phyloP scores from a whole-genome alignment of 2,888 invertebrate species.

The Augochlorella aurata region DNA sequence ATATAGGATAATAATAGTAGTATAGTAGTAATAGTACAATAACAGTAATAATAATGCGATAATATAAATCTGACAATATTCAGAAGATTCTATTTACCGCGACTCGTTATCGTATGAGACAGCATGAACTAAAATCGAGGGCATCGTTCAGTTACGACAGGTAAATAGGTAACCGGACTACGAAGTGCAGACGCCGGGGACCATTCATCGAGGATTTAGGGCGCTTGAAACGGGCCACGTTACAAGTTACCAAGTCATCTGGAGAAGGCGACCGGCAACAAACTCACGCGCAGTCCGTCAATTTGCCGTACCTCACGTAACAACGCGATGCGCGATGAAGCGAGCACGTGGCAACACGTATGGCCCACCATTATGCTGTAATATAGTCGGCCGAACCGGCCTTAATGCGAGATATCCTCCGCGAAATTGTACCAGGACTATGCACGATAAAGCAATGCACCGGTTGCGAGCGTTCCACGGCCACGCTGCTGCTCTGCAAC shows the following conservation, averaged over 20 bases:
- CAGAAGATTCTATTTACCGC: too few species aligned
- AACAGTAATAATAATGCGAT: too few species aligned
- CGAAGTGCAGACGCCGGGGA: slow-evolving; percentile 6
- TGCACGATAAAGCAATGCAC: slow-evolving; percentile 42
- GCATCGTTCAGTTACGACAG: neutral
- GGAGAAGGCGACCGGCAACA: slow-evolving; percentile 27
- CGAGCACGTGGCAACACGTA: slow-evolving; percentile 52
- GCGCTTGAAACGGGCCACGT: slow-evolving; percentile 33
- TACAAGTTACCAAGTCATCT: neutral
- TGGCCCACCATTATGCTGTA: slow-evolving; percentile 63
- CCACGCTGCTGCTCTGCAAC: slow-evolving; percentile 39
- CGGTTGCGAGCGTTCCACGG: slow-evolving; percentile 50
- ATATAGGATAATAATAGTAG: too few species aligned
- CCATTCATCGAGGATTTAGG: slow-evolving; percentile 30
- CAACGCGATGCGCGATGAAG: slow-evolving; percentile 9
- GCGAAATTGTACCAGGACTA: slow-evolving; percentile 72
- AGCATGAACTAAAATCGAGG: neutral
- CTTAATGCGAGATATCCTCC: slow-evolving; percentile 76
- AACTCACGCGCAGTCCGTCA: slow-evolving; percentile 58
- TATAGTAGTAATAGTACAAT: too few species aligned
- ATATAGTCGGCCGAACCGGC: slow-evolving; percentile 63
- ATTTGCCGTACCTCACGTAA: slow-evolving; percentile 51
- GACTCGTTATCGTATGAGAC: too few species aligned
- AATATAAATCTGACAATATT: too few species aligned
- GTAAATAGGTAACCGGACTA: neutral